Conservation (phyloP, 2,113 vertebrate genomes). For the Poeciliopsis turrubarensis region DNA sequence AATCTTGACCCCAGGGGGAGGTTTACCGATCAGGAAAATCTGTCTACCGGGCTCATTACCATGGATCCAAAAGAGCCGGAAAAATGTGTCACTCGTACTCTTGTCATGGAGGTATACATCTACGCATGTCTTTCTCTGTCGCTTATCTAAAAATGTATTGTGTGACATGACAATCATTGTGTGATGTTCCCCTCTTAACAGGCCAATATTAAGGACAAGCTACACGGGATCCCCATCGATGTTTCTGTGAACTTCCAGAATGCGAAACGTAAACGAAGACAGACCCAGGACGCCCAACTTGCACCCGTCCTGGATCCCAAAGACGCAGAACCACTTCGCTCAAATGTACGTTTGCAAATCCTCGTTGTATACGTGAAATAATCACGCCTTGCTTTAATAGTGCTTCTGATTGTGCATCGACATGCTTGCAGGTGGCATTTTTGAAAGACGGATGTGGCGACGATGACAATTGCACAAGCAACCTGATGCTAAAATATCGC, state of each 20-base stretch:
- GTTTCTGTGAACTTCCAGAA: conserved; percentile 83
- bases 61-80: conserved; percentile 77
- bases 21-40: conserved; percentile 58
- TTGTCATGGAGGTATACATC: conserved; percentile 84
- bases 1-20: conserved; percentile 80
- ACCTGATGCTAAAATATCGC: conserved; percentile 85
- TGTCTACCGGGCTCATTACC: conserved; percentile 72
- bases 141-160: neutral
- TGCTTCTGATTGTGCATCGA: neutral
- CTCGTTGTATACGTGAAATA: too few relatives aligned
- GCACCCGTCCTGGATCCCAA: conserved; percentile 86
- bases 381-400: neutral
- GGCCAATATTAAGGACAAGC: conserved; percentile 90
- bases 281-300: conserved; percentile 72
- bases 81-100: conserved; percentile 73
- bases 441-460: conserved; percentile 90
- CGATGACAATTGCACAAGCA: conserved; percentile 90
- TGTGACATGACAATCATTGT: neutral
- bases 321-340: conserved; percentile 65
- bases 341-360: conserved; percentile 72
- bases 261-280: conserved; percentile 77
- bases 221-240: conserved; percentile 87
- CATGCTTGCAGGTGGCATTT: conserved; percentile 85
- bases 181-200: conserved; percentile 44
- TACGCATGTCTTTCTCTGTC: neutral